Evolutionary conservation across 1,140 invertebrate genomes (phyloP), one percentile per base, ranked within the genome.

Genomic region (Ceratitis capitata): DNA sequence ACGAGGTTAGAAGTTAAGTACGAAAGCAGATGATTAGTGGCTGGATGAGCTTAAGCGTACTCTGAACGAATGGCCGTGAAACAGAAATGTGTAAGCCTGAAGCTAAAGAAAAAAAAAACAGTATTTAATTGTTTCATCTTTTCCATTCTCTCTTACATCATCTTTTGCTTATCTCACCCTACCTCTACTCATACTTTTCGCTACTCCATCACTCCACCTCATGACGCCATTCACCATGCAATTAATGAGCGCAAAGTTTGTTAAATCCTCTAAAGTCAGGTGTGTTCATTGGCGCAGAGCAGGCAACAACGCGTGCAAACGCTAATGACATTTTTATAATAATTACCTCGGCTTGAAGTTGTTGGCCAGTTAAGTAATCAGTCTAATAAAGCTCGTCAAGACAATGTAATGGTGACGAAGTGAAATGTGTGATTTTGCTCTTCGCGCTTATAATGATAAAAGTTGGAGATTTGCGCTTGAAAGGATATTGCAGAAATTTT

Each of bases 201-300:
- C 5, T 69, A 69, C 61, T 69, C 5, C 32, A 32, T 35, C 61
- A 7, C 61, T 29, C 32, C 1, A 3, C 4, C n/a, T 69, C 9
- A 16, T 16, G n/a, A n/a, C 6, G 23, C 35, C 32, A 39, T 16
- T 19, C 32, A 4, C 14, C 26, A 6, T 5, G 32, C 61, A 69
- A 69, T 32, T 69, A 69, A 69, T 69, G 61, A 5, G 61, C 9
- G 39, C n/a, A 69, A 69, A 69, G 61, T 69, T 39, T 69, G 61
- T n/a, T 69, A 69, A 39, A 35, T 69, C 61, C 32, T 0, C 5
- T 14, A 19, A 39, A 39, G 32, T 35, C 61, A 69, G 61, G 61
- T 69, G 61, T 69, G 61, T 69, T 69, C 61, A 35, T 69, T 32
- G 61, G 61, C 61, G 61, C 61, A n/a, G n/a, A n/a, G n/a, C n/a